These are phyloP conservation scores for Phorcus lineatus DNA, from an alignment of 2,888 invertebrate species.

Conservation along the genomic window DNA sequence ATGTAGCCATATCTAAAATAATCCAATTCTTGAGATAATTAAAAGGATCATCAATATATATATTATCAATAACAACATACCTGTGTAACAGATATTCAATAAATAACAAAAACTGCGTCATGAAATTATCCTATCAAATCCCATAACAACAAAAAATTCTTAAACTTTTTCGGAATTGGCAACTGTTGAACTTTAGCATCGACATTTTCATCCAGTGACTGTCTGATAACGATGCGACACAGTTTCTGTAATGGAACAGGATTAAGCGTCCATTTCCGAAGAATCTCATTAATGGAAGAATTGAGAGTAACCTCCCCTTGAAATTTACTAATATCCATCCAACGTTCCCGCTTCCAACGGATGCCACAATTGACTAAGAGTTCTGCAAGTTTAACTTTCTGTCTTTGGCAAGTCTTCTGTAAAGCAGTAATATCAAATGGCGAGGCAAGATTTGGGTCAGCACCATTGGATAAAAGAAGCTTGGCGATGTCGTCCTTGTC, in stretches of 20 bases:
- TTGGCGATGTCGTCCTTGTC: slow-evolving; percentile 45
- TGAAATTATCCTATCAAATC: slow-evolving; percentile 5
- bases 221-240: slow-evolving; percentile 24
- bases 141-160: slow-evolving; percentile 28
- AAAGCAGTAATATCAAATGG: slow-evolving; percentile 57
- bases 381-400: slow-evolving; percentile 31
- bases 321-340: slow-evolving; percentile 31
- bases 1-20: too few species aligned
- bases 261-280: slow-evolving; percentile 8
- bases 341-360: slow-evolving; percentile 46
- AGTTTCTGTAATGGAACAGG: slow-evolving; percentile 11
- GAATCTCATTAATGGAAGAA: neutral
- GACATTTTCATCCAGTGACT: slow-evolving; percentile 17
- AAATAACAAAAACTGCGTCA: neutral
- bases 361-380: slow-evolving; percentile 49
- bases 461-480: slow-evolving; percentile 50
- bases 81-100: too few species aligned
- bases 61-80: too few species aligned
- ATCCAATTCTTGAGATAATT: too few species aligned
- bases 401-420: slow-evolving; percentile 42
- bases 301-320: neutral
- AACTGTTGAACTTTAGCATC: slow-evolving; percentile 1
- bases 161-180: slow-evolving; percentile 24
- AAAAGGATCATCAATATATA: too few species aligned
- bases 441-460: slow-evolving; percentile 53